phyloP scores from a whole-genome alignment of 2,113 vertebrate genomes.

The Xiphias gladius region DNA sequence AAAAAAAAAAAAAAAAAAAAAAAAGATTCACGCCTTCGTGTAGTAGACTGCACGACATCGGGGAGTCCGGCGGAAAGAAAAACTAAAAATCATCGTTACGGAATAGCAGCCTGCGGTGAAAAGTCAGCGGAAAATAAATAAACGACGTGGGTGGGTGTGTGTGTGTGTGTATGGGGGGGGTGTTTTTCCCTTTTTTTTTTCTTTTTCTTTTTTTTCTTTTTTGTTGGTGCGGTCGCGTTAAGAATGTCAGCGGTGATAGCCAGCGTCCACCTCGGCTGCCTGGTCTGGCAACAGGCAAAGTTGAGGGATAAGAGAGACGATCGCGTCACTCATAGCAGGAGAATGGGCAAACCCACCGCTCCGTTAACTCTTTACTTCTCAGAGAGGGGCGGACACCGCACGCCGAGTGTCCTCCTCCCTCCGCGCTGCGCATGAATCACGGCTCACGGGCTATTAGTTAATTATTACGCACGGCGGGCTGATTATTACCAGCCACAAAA shows the following conservation, averaged over 20 bases:
- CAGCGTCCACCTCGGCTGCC: constrained; percentile 82
- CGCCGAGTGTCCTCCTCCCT: constrained; percentile 53
- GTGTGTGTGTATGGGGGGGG: too few species aligned
- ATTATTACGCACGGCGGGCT: constrained; percentile 22
- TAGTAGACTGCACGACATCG: constrained; percentile 74
- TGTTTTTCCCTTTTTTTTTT: too few species aligned
- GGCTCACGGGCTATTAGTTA: constrained; percentile 5
- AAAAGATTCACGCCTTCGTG: constrained; percentile 84
- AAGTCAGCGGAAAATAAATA: constrained; percentile 46
- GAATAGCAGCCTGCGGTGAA: constrained; percentile 29
- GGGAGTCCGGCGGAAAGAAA: constrained; percentile 71
- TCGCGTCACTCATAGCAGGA: constrained; percentile 89
- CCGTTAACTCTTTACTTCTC: constrained; percentile 85
- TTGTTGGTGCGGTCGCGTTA: constrained; percentile 40
- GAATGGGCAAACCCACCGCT: constrained; percentile 85
- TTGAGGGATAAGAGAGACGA: constrained; percentile 91
- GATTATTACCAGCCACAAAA: constrained; percentile 7
- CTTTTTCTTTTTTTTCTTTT: neutral
- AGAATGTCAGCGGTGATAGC: constrained; percentile 59
- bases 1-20: too few species aligned
- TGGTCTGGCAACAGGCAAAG: constrained; percentile 91
- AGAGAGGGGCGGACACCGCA: constrained; percentile 73
- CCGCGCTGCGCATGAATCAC: constrained; percentile 24
- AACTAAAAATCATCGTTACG: constrained; percentile 75
- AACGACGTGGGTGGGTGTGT: neutral